Evolutionary conservation across 1,140 invertebrate genomes (phyloP).

Genomic region (Drosophila gunungcola): DNA sequence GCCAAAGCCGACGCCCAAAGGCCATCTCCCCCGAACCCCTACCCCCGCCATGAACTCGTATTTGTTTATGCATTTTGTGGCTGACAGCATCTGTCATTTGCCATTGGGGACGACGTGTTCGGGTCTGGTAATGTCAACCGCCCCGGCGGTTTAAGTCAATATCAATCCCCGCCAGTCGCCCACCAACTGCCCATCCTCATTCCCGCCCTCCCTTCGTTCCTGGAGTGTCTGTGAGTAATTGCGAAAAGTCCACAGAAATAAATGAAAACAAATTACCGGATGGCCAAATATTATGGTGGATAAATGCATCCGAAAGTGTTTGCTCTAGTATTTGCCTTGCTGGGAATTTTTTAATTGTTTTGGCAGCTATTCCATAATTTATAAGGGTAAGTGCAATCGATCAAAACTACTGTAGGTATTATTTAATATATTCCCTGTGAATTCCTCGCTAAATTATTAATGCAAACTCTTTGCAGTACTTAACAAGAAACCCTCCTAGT

Average conservation of each 20-base stretch:
- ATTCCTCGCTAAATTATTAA: no score
- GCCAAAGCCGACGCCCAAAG: conserved; percentile 49
- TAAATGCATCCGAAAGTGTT: conserved; percentile 13
- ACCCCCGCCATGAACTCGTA: conserved; percentile 13
- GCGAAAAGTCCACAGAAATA: conserved; percentile 30
- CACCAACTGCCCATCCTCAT: conserved; percentile 1
- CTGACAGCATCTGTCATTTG: conserved; percentile 82
- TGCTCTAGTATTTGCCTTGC: neutral
- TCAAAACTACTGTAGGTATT: neutral
- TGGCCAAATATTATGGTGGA: conserved; percentile 3
- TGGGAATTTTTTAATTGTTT: neutral
- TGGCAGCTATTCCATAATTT: neutral
- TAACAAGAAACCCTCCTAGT: no score
- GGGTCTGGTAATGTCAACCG: conserved; percentile 63
- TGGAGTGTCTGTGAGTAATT: conserved; percentile 35
- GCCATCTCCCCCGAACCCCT: neutral
- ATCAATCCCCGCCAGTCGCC: conserved; percentile 48
- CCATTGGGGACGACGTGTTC: conserved; percentile 49
- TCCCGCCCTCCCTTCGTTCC: conserved; percentile 4
- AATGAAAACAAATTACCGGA: conserved; percentile 12
- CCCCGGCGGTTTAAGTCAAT: conserved; percentile 59
- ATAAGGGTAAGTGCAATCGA: neutral
- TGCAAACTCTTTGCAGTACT: neutral
- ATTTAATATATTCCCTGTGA: neutral
- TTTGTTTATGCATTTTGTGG: conserved; percentile 75